These are phyloP conservation scores for Atherinomorus stipes DNA, from an alignment of 2,113 vertebrate species.

Conservation along the genomic window DNA sequence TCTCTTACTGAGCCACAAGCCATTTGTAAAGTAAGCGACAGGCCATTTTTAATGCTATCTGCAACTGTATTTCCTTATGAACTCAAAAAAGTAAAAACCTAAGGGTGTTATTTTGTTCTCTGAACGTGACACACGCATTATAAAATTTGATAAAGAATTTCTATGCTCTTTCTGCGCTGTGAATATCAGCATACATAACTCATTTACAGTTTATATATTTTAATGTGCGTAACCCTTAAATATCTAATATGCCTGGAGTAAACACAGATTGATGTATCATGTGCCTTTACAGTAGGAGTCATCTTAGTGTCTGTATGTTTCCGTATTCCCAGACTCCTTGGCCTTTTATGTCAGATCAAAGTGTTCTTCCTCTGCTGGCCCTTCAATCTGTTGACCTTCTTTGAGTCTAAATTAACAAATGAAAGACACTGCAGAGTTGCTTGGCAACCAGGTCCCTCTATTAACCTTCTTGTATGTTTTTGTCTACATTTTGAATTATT, in stretches of 20 bases:
- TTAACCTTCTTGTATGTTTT: constrained; percentile 43
- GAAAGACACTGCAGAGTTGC: constrained; percentile 53
- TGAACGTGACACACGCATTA: not conserved
- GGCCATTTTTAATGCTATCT: not conserved
- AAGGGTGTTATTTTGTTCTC: not conserved
- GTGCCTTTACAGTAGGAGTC: not conserved
- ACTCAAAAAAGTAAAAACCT: not conserved
- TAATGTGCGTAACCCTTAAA: not conserved
- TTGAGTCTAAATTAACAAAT: constrained; percentile 64
- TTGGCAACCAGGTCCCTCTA: constrained; percentile 46
- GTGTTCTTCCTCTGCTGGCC: not conserved
- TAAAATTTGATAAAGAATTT: not conserved
- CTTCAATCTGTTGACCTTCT: constrained; percentile 42
- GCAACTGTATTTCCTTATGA: not conserved
- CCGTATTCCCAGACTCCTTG: constrained; percentile 1
- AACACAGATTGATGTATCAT: not conserved
- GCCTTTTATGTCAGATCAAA: constrained; percentile 25
- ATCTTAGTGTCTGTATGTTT: not conserved
- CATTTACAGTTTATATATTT: not conserved
- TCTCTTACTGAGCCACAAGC: not conserved
- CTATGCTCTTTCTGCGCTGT: not conserved
- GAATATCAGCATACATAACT: too few relatives aligned
- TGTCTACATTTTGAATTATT: constrained; percentile 26
- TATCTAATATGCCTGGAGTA: not conserved
- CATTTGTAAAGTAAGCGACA: not conserved